Evolutionary conservation across 2,113 vertebrate species (phyloP).

Genomic region (Microtus oregoni): DNA sequence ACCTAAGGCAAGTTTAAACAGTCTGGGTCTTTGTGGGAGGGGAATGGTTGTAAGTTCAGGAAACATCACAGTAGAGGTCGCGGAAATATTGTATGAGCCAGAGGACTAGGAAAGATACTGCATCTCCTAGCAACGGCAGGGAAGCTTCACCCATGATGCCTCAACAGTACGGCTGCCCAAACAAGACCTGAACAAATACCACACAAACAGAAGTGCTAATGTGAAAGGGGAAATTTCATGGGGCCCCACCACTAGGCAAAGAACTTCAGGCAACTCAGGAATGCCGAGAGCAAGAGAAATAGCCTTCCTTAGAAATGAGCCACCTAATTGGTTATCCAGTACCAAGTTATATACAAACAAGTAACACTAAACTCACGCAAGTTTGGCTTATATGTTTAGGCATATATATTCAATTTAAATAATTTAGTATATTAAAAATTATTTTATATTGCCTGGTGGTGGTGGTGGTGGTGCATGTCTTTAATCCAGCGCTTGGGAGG

Average conservation of each 20-base stretch:
- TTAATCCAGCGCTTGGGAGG: too few relatives aligned
- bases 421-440: background rate
- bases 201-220: background rate
- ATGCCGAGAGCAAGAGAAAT: background rate
- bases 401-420: background rate
- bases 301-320: background rate
- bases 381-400: background rate
- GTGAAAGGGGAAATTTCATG: background rate
- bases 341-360: background rate
- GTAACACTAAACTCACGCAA: background rate
- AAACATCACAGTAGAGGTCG: background rate
- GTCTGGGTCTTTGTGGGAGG: background rate
- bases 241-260: background rate
- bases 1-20: conserved; percentile 15
- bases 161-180: background rate
- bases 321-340: background rate
- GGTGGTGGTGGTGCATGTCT: too few relatives aligned
- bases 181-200: background rate
- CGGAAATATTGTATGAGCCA: background rate
- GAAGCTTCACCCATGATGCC: background rate
- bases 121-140: background rate
- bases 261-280: background rate
- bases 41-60: background rate
- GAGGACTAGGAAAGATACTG: background rate
- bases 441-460: background rate